phyloP scores from a whole-genome alignment of 2,113 vertebrate genomes.

The Probosciger aterrimus region DNA sequence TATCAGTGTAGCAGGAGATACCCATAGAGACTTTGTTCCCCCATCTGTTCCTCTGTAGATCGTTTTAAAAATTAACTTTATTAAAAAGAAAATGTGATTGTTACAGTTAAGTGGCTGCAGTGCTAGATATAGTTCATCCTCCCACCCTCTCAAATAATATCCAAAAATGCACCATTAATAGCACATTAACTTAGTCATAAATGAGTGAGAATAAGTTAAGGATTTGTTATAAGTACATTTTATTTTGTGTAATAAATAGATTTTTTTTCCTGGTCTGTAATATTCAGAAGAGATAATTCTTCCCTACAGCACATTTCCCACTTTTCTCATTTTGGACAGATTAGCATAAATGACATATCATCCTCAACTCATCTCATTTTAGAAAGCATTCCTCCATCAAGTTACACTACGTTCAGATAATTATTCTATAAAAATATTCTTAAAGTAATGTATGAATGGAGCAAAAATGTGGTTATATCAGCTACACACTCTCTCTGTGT shows the following conservation, averaged over 20 bases:
- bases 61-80: conserved; percentile 48
- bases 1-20: neutral
- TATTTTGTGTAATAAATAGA: neutral
- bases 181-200: neutral
- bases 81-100: conserved; percentile 54
- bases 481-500: neutral
- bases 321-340: conserved; percentile 36
- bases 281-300: conserved; percentile 35
- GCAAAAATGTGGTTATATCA: neutral
- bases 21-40: conserved; percentile 9
- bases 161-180: neutral
- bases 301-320: conserved; percentile 43
- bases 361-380: conserved; percentile 31
- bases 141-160: neutral
- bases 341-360: conserved; percentile 41
- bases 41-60: conserved; percentile 51
- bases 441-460: conserved; percentile 21
- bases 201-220: neutral
- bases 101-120: conserved; percentile 28
- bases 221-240: neutral
- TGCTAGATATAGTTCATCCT: neutral
- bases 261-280: conserved; percentile 1
- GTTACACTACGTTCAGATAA: neutral
- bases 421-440: conserved; percentile 29
- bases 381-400: conserved; percentile 45